phyloP scores from a whole-genome alignment of 2,797 vertebrate genomes.

The Sebastiscus albofasciatus region DNA sequence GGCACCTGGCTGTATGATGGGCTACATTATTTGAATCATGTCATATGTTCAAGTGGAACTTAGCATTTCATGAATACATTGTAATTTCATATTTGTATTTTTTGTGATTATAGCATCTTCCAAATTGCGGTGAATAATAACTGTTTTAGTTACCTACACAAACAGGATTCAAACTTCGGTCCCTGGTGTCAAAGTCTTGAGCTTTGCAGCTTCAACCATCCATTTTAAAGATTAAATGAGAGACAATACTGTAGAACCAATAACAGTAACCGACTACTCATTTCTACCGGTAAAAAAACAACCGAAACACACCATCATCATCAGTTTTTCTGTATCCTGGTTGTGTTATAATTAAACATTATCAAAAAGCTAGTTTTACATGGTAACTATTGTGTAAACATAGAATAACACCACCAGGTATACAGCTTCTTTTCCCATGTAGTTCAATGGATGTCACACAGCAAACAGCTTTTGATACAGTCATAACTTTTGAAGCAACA shows the following conservation, averaged over 20 bases:
- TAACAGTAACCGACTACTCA: neutral
- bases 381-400: neutral
- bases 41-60: neutral
- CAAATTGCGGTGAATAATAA: too few relatives aligned
- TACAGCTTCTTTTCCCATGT: neutral
- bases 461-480: neutral
- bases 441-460: neutral
- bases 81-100: too few relatives aligned
- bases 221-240: neutral
- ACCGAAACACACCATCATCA: neutral
- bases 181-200: neutral
- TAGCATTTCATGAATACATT: neutral
- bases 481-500: neutral
- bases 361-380: too few relatives aligned
- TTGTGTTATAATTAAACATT: neutral
- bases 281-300: too few relatives aligned
- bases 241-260: neutral
- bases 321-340: neutral
- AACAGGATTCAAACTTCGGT: neutral
- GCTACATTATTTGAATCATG: neutral
- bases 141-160: neutral
- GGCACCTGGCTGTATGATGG: neutral
- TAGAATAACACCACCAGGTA: neutral
- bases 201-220: neutral
- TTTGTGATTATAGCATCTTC: too few relatives aligned